phyloP scores from a whole-genome alignment of 37 sponge, comb jelly and placozoan species.

The Chondrosia reniformis region DNA sequence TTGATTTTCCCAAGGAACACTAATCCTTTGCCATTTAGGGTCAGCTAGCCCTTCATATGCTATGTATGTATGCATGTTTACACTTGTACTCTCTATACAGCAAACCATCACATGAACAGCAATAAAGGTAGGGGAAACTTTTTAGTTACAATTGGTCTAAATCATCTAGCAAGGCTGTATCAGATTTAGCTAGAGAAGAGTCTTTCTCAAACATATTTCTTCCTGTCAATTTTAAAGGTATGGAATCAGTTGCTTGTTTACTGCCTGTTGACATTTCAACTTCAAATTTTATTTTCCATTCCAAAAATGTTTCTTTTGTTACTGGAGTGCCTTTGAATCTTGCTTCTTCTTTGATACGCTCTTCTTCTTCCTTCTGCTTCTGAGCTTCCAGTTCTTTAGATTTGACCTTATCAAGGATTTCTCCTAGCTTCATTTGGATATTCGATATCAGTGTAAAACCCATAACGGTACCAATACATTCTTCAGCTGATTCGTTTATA shows the following conservation, averaged over 20 bases:
- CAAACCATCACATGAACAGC: too few species aligned
- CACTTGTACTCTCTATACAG: too few species aligned
- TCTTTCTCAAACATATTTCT: slow-evolving; percentile 84
- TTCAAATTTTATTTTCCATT: slow-evolving; percentile 69
- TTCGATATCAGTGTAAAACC: slow-evolving; percentile 58
- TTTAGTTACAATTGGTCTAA: too few species aligned
- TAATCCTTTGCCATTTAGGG: too few species aligned
- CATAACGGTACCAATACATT: slow-evolving; percentile 72
- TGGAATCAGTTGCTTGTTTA: not conserved
- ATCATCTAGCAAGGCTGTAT: slow-evolving; percentile 40
- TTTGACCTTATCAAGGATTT: slow-evolving; percentile 21
- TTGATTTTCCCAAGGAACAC: too few species aligned
- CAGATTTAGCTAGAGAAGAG: slow-evolving; percentile 74
- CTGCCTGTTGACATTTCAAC: slow-evolving; percentile 54
- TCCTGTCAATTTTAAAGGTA: slow-evolving; percentile 37
- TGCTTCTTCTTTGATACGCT: slow-evolving; percentile 53
- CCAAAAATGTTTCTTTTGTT: slow-evolving; percentile 68
- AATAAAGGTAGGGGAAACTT: too few species aligned
- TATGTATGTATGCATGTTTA: too few species aligned
- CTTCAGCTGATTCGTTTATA: slow-evolving; percentile 43
- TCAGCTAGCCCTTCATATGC: too few species aligned
- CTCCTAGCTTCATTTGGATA: slow-evolving; percentile 51
- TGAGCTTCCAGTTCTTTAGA: slow-evolving; percentile 21
- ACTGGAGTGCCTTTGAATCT: slow-evolving; percentile 64
- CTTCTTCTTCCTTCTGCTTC: slow-evolving; percentile 42